Evolutionary conservation across 2,113 vertebrate genomes (phyloP), one percentile per base, ranked within the genome.

Genomic region (Triplophysa tibetana): DNA sequence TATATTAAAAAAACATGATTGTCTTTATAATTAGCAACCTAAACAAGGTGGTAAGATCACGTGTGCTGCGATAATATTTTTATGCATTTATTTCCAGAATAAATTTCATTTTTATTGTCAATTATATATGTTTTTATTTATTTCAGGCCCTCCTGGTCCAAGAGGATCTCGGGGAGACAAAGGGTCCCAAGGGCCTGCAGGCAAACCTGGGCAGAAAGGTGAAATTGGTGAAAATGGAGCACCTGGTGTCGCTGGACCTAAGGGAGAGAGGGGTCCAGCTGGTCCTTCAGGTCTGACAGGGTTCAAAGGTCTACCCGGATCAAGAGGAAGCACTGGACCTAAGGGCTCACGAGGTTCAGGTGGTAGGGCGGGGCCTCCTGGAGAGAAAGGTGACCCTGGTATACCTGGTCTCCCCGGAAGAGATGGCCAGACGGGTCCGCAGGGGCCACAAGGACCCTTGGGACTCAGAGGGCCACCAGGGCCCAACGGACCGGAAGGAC

Each of bases 111-210:
- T 64, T 66, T 29, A 66, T 10, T 21, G 12, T 16, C 8, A 66
- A 11, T 4, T 50, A 13, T 14, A 50, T 54, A 16, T 5, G 33
- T 84, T 72, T 38, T 75, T 16, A 54, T 63, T 24, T 29, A 14
- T 93, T 94, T 90, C 88, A 99, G 98, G 98, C 81, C 98, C 96
- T 88, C 97, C 98, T 64, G 98, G 98, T 88, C 96, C 98, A 74
- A 95, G 93, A 82, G 98, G 98, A 75, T 85, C 94, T 41, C 96
- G 93, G 90, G 98, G 98, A 78, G 97, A 98, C 85, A 95, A 91
- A 89, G 98, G 98, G 54, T 89, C 94, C n/a, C 93, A 92, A 83
- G 98, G 98, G 12, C 93, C 92, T 67, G 85, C 94, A 68, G 98
- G 98, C 9, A 91, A 92, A 0, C 48, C 90, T 77, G 98, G 98